These are phyloP conservation scores for Polydrusus tereticollis DNA, from an alignment of 2,888 invertebrate species.

Conservation along the genomic window DNA sequence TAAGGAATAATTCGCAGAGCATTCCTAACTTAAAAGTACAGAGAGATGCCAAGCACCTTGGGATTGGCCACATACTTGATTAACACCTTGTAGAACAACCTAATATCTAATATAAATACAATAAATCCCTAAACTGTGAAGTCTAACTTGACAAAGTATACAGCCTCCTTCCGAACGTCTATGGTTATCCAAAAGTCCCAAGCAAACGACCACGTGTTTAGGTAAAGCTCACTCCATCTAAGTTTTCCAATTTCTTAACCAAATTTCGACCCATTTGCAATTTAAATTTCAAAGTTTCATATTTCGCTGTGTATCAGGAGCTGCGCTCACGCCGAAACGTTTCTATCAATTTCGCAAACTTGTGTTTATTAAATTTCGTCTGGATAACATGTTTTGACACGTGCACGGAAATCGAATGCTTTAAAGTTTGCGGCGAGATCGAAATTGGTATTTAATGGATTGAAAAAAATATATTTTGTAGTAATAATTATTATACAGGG, in stretches of 20 bases:
- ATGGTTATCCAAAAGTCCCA: not conserved
- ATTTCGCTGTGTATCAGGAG: not conserved
- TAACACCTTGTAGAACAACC: no score
- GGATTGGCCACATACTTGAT: no score
- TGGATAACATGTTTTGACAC: conserved; percentile 13
- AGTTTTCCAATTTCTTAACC: conserved; percentile 18
- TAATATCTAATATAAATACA: no score
- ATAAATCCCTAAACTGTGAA: no score
- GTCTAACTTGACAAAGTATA: no score
- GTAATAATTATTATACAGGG: no score
- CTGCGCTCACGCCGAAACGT: not conserved
- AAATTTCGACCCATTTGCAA: conserved; percentile 14
- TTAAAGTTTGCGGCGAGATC: not conserved
- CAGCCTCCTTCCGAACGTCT: no score
- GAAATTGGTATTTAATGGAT: not conserved
- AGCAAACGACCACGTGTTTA: not conserved
- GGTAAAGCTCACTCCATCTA: not conserved
- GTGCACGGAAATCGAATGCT: conserved; percentile 11
- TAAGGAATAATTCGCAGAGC: no score
- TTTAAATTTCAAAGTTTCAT: conserved; percentile 13
- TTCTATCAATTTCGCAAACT: not conserved
- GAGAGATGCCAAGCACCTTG: no score
- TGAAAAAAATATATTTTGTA: no score
- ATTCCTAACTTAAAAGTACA: no score
- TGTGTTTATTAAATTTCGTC: conserved; percentile 19